Evolutionary conservation across 2,888 invertebrate species (phyloP).

Genomic region (Troides aeacus): DNA sequence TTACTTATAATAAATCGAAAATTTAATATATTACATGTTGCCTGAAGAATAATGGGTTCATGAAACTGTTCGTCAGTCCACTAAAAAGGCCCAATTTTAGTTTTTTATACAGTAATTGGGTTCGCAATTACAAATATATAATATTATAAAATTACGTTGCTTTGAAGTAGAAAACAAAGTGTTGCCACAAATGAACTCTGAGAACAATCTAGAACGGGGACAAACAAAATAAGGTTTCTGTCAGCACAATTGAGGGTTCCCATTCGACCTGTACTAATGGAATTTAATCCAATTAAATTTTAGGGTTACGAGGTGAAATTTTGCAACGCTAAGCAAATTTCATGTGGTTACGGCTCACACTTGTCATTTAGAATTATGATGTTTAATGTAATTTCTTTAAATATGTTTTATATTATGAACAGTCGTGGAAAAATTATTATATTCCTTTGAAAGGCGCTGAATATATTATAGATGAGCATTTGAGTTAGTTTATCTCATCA

Average conservation of each 20-base stretch:
- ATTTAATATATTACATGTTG: no score
- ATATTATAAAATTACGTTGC: no score
- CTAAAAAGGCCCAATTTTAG: no score
- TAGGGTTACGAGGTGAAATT: constrained; percentile 72
- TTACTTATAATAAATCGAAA: no score
- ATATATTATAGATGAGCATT: not conserved
- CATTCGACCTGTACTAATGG: constrained; percentile 78
- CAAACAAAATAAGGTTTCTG: constrained; percentile 66
- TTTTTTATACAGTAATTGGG: no score
- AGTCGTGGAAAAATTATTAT: no score
- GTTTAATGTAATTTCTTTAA: constrained; percentile 12
- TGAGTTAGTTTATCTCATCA: not conserved
- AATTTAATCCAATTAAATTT: constrained; percentile 80
- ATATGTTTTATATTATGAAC: not conserved
- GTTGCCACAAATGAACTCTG: not conserved
- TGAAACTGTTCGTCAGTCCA: no score
- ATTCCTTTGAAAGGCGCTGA: no score
- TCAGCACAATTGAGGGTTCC: constrained; percentile 75
- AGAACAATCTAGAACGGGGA: constrained; percentile 24
- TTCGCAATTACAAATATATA: no score
- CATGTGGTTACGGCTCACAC: constrained; percentile 61
- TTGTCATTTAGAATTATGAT: constrained; percentile 27
- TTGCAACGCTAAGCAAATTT: constrained; percentile 47
- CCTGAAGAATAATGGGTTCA: no score
- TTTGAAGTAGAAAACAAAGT: no score